Percentiles rank a stretch among this genome's conserved stretches.
Evolutionary conservation across 2,113 vertebrate genomes (phyloP).

Genomic region (Chaenocephalus aceratus): DNA sequence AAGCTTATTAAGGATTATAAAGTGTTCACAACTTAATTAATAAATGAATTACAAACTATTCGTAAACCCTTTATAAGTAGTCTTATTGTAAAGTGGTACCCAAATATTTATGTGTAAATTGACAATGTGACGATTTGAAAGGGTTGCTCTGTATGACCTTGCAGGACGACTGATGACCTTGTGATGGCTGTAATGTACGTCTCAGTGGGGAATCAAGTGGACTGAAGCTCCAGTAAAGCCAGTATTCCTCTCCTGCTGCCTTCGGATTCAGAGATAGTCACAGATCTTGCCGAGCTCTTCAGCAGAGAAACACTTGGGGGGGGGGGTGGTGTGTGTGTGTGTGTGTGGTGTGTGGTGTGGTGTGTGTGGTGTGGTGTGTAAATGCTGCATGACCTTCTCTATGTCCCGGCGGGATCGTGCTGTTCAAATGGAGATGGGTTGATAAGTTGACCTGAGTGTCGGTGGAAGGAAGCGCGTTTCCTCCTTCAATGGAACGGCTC

Average conservation of each 20-base stretch:
- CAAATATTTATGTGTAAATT: too few species aligned
- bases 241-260: conserved; percentile 7
- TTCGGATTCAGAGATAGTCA: conserved; percentile 35
- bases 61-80: too few species aligned
- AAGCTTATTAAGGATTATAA: too few species aligned
- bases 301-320: not conserved
- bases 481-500: conserved; percentile 29
- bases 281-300: conserved; percentile 27
- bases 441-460: conserved; percentile 68
- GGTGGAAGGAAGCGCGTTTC: conserved; percentile 34
- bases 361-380: too few species aligned
- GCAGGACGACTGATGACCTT: conserved; percentile 6
- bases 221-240: conserved; percentile 15
- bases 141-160: not conserved
- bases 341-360: too few species aligned
- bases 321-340: too few species aligned
- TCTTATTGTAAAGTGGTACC: too few species aligned
- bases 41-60: too few species aligned
- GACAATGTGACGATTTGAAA: too few species aligned
- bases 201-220: conserved; percentile 7
- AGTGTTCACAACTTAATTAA: too few species aligned
- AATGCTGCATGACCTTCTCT: conserved; percentile 65
- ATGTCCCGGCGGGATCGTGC: conserved; percentile 37
- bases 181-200: not conserved
- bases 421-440: conserved; percentile 65